Evolutionary conservation across 2,113 vertebrate species (phyloP).

Genomic region (Lampris megalopsis): DNA sequence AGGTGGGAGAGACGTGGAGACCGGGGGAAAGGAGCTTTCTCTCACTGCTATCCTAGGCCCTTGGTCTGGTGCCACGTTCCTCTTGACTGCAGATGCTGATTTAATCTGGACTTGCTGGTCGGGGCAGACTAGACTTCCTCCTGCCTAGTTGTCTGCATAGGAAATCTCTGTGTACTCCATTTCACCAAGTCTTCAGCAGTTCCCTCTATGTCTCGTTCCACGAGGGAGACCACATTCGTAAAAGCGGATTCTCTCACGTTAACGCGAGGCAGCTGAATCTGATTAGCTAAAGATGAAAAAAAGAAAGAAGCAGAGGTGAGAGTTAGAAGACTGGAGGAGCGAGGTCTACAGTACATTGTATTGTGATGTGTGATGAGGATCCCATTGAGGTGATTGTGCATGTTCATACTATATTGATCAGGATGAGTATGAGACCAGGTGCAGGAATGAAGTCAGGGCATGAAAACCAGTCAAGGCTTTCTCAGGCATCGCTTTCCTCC

Average conservation of each 20-base stretch:
- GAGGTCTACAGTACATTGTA: neutral
- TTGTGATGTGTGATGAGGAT: conserved; percentile 18
- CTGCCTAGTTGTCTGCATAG: conserved; percentile 12
- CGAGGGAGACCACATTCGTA: neutral
- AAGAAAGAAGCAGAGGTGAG: neutral
- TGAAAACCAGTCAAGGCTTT: conserved; percentile 19
- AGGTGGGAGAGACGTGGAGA: conserved; percentile 18
- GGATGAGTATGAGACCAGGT: conserved; percentile 49
- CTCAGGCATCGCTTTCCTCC: conserved; percentile 34
- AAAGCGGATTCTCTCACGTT: neutral
- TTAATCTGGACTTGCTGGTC: conserved; percentile 34
- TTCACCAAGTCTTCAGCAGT: conserved; percentile 4
- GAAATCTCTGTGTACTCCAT: conserved; percentile 11
- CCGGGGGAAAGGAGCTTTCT: conserved; percentile 13
- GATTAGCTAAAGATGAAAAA: conserved; percentile 22
- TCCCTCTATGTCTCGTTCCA: conserved; percentile 20
- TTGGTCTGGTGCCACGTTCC: conserved; percentile 31
- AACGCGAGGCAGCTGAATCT: neutral
- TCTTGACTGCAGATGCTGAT: conserved; percentile 52
- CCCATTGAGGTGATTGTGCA: neutral
- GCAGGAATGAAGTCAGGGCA: conserved; percentile 32
- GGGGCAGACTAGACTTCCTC: conserved; percentile 26
- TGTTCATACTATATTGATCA: conserved; percentile 32
- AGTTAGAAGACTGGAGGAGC: neutral
- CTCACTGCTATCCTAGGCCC: conserved; percentile 38